Evolutionary conservation across 2,888 invertebrate species (phyloP), one percentile per base, ranked within the genome.

Genomic region (Pemphredon lugubris): DNA sequence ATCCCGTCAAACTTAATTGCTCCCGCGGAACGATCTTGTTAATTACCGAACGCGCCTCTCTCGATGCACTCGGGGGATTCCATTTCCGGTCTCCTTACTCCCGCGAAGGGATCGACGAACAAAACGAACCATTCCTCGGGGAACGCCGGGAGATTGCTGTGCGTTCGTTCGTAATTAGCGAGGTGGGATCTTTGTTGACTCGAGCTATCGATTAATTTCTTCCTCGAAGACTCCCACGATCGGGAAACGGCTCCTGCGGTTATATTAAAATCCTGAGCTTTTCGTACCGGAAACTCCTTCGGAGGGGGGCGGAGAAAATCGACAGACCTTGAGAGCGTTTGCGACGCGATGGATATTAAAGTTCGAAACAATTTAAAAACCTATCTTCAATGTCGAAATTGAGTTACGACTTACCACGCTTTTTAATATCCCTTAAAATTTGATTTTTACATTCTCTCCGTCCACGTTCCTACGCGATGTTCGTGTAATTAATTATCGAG

Each of bases 101-200:
- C 7, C 6, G 26, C 16, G 6, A 16, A 18, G 40, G 16, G 16
- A 40, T 40, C 40, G 40, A 40, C 11, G 40, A 11, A 40, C 40
- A 5, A 16, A 9, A 11, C 18, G 11, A 4, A 34, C 14, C 50
- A 21, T 44, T 39, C 48, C 54, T 54, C 9, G 57, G 58, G 54
- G 48, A 50, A 67, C 18, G 20, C 37, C 65, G n/a, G 37, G 11
- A 11, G n/a, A n/a, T n/a, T n/a, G n/a, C n/a, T n/a, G n/a, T 13
- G 37, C 23, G 45, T 71, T 67, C 67, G 67, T 42, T 67, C 51
- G 60, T 71, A 71, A 71, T 71, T 67, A 57, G 47, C 50, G 13
- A 30, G 26, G 14, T 13, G 51, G 45, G 48, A n/a, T 13, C 26
- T 55, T 50, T 16, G 47, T 55, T 67, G 48, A 37, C 37, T 34